Base-by-base conservation (phyloP, 1,140 invertebrate genomes). In the Prorops nasuta region DNA sequence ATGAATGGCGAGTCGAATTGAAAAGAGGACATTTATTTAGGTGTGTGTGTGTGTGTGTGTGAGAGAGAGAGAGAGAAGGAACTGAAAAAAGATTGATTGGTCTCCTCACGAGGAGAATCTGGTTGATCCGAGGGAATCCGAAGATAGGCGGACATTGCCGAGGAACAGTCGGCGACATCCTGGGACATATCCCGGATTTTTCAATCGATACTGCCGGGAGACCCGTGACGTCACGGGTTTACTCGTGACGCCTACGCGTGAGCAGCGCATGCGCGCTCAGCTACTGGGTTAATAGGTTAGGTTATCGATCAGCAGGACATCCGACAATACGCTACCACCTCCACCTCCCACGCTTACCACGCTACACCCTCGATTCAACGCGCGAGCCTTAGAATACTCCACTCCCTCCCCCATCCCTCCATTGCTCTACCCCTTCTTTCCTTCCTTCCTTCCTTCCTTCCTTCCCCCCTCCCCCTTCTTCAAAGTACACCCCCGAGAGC, bases 121-220 rank as follows among this genome's bases (percentile, higher is more conserved):
- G n/a, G n/a, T n/a, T n/a, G n/a, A n/a, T n/a, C n/a, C n/a, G n/a
- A n/a, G n/a, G n/a, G 24, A 19, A 19, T 20, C 31, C 21, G 17
- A 14, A n/a, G n/a, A n/a, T n/a, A n/a, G n/a, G n/a, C 10, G 32
- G 40, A 36, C 42, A 49, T 49, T 36, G 47, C 16, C 9, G 16
- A 10, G 15, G 10, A 49, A 15, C 19, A 24, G 32, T 16, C 36
- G 44, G 41, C 58, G 44, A 51, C 51, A 57, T 60, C 58, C 58
- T 60, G 57, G 58, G 58, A 60, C 58, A 60, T 60, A 60, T 60
- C 58, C 58, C 57, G 57, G 58, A 60, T 60, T 60, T 60, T 60
- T 60, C 58, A 60, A 60, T 60, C 58, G 58, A 60, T 60, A 60
- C 60, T 60, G 58, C 58, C 46, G 54, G 56, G 58, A 51, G 58